phyloP scores from a whole-genome alignment of 2,888 invertebrate genomes.

The Drosophila aldrichi region DNA sequence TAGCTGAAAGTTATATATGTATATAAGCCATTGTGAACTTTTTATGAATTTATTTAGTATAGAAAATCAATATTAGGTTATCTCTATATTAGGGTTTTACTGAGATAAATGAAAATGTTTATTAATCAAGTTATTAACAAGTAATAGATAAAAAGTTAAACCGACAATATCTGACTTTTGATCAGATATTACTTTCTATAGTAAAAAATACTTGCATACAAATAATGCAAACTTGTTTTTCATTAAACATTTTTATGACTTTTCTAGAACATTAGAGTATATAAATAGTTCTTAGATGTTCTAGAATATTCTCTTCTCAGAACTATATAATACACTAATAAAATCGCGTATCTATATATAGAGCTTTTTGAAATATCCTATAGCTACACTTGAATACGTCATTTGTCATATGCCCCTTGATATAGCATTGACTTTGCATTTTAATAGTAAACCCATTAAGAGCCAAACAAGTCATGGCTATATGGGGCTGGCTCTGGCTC shows the following conservation, averaged over 20 bases:
- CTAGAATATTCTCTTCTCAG: neutral
- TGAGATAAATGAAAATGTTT: neutral
- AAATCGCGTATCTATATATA: neutral
- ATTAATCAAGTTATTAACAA: no score
- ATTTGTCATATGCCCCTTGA: slow-evolving; percentile 9
- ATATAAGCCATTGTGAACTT: no score
- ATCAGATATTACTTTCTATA: neutral
- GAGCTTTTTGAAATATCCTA: neutral
- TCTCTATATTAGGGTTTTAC: neutral
- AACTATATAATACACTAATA: neutral
- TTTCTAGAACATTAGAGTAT: neutral
- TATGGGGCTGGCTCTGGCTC: neutral
- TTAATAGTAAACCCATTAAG: slow-evolving; percentile 37
- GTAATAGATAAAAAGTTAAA: neutral
- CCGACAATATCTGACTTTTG: neutral
- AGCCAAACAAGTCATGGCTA: slow-evolving; percentile 31
- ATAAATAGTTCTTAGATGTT: neutral
- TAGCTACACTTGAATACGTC: slow-evolving; percentile 3
- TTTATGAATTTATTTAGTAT: no score
- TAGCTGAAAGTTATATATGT: no score
- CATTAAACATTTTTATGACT: neutral
- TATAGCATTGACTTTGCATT: slow-evolving; percentile 16
- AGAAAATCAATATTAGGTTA: neutral
- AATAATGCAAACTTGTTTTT: neutral
- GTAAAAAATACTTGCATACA: neutral